Conservation (phyloP, 2,797 vertebrate genomes). For the Gadopsis marmoratus region DNA sequence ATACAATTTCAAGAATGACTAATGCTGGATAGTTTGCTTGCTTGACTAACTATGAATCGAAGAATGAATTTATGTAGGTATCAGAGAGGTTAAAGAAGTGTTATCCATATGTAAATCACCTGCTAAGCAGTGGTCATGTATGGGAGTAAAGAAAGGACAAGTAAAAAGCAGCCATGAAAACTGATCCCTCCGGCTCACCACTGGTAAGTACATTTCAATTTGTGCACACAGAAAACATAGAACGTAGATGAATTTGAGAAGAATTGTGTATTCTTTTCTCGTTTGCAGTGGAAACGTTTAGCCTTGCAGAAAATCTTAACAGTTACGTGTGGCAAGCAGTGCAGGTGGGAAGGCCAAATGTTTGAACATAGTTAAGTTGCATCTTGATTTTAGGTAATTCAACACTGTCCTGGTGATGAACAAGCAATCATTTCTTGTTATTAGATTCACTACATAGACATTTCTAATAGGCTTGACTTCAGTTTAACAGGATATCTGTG, state of each 20-base stretch:
- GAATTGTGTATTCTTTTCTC: not conserved
- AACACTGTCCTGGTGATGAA: constrained; percentile 7
- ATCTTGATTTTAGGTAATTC: constrained; percentile 18
- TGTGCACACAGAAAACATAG: not conserved
- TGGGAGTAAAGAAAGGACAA: constrained; percentile 1
- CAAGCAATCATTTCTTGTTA: not conserved
- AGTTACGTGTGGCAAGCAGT: not conserved
- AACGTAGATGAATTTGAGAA: constrained; percentile 8
- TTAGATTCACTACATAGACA: not conserved
- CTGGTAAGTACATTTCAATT: not conserved
- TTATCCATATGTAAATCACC: constrained; percentile 14
- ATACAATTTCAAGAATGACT: not conserved
- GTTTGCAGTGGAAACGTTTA: not conserved
- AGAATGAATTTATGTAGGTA: not conserved
- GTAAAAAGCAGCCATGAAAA: constrained; percentile 18
- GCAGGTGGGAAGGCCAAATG: not conserved
- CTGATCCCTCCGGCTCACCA: not conserved
- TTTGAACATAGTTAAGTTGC: not conserved
- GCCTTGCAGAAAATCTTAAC: not conserved
- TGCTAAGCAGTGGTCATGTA: not conserved
- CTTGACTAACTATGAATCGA: not conserved
- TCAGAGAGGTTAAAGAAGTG: not conserved
- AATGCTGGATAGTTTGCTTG: not conserved
- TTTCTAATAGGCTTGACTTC: not conserved
- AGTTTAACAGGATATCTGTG: constrained; percentile 22